Percentiles rank a stretch among this genome's conserved stretches.
phyloP scores from a whole-genome alignment of 2,113 vertebrate species.

The Synodontis membranacea region DNA sequence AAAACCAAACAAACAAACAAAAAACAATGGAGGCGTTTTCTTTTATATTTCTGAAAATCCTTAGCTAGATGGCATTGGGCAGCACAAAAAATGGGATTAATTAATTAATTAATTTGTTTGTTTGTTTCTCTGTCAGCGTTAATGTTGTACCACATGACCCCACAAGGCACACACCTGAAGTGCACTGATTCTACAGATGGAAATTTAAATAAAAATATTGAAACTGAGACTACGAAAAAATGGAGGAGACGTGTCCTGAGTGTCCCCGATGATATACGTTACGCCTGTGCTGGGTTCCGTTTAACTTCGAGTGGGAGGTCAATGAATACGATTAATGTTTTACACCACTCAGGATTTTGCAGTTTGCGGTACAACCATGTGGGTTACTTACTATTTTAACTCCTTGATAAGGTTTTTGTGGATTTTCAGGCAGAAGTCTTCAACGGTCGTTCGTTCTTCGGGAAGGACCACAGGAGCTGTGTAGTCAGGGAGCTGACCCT shows the following conservation, averaged over 20 bases:
- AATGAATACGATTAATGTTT: neutral
- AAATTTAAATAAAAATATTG: too few relatives aligned
- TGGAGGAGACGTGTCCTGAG: neutral
- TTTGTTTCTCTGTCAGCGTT: too few relatives aligned
- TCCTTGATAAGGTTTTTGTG: slow-evolving; percentile 99
- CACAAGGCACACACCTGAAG: too few relatives aligned
- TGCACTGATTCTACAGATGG: neutral
- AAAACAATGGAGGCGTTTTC: neutral
- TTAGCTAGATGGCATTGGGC: neutral
- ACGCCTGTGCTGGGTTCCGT: neutral
- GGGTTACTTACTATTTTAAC: slow-evolving; percentile 92
- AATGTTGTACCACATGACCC: too few relatives aligned
- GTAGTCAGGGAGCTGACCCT: slow-evolving; percentile 97
- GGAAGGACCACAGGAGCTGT: slow-evolving; percentile 92
- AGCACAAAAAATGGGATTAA: neutral
- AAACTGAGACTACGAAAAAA: too few relatives aligned
- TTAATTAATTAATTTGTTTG: too few relatives aligned
- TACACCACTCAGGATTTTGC: neutral
- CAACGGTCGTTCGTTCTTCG: slow-evolving; percentile 83
- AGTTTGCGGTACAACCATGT: neutral
- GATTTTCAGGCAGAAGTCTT: slow-evolving; percentile 98
- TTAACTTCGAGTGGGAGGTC: neutral
- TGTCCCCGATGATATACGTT: neutral
- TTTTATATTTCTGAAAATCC: neutral
- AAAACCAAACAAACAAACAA: too few relatives aligned